Conservation (phyloP, 2,113 vertebrate genomes). For the Malaclemys terrapin region DNA sequence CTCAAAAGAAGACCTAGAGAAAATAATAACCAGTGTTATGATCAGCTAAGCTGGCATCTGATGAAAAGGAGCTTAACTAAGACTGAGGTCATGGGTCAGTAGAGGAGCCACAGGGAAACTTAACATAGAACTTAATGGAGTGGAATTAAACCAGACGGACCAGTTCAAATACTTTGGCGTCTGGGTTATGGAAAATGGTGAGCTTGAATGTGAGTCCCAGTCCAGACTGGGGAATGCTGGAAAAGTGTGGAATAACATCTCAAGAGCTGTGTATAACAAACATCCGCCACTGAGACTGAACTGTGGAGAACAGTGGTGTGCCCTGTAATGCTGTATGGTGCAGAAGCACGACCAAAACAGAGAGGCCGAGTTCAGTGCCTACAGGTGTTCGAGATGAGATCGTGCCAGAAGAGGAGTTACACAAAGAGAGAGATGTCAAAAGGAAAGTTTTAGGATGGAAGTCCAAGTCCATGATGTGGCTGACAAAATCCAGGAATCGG, state of each 20-base stretch:
- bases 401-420: neutral
- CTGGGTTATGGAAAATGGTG: neutral
- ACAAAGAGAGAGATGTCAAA: neutral
- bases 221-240: neutral
- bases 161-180: neutral
- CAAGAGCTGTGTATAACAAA: neutral
- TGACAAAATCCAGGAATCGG: neutral
- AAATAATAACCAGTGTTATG: neutral
- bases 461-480: neutral
- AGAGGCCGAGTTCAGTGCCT: neutral
- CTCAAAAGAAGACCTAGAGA: neutral
- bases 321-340: neutral
- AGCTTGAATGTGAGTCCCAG: neutral
- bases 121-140: neutral
- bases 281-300: neutral
- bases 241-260: neutral
- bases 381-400: neutral
- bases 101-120: neutral
- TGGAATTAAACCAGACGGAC: neutral
- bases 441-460: neutral
- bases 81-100: neutral
- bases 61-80: neutral
- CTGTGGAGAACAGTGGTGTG: neutral
- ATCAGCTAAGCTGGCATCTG: neutral
- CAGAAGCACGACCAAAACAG: neutral